A percentile compares a stretch with the other conserved stretches of the same genome.
Conservation (phyloP, 2,888 invertebrate genomes). For the Agriopis leucophaearia region DNA sequence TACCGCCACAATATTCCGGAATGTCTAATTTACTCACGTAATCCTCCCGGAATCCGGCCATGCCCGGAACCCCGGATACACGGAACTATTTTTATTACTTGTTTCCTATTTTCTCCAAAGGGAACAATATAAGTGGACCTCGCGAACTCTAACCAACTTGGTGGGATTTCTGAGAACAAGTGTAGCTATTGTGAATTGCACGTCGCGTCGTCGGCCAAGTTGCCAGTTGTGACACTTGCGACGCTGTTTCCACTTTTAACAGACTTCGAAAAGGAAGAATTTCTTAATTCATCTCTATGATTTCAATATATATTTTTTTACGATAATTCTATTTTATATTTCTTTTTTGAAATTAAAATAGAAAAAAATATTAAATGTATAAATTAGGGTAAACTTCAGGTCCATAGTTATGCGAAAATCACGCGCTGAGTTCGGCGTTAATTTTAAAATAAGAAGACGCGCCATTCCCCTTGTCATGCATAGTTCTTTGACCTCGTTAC, state of each 20-base stretch:
- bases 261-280: background rate
- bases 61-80: constrained; percentile 68
- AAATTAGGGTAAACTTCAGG: no score
- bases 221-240: constrained; percentile 39
- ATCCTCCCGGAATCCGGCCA: constrained; percentile 82
- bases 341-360: no score
- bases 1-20: constrained; percentile 80
- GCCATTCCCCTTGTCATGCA: background rate
- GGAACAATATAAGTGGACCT: constrained; percentile 76
- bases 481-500: background rate
- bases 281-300: no score
- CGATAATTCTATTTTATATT: background rate
- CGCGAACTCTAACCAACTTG: constrained; percentile 75
- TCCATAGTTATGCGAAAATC: no score
- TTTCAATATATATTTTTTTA: background rate
- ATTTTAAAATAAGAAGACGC: background rate
- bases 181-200: constrained; percentile 78
- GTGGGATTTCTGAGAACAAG: constrained; percentile 70
- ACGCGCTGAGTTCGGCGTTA: background rate
- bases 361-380: no score
- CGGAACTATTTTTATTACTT: constrained; percentile 84
- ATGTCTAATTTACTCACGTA: constrained; percentile 86
- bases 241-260: background rate
- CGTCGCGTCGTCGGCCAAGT: constrained; percentile 56
- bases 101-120: constrained; percentile 82